Evolutionary conservation across 2,113 vertebrate genomes (phyloP), one percentile per base, ranked within the genome.

Genomic region (Stegostoma tigrinum): DNA sequence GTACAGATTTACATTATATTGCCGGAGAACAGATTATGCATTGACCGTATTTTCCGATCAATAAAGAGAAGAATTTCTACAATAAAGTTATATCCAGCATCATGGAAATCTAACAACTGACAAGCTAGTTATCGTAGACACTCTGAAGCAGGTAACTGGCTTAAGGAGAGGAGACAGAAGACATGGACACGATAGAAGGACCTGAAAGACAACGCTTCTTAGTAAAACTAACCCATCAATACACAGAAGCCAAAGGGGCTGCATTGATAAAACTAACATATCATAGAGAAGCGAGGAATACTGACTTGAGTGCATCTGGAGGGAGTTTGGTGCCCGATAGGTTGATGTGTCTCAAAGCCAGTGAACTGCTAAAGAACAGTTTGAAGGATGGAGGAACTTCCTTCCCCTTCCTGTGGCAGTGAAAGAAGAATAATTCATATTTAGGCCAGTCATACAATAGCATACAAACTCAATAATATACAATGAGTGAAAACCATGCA

Each of bases 241-340:
- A 61, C 30, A 34, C 19, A n/a, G 87, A 90, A 90, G 52, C 48
- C 30, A 90, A 61, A 64, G 87, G 34, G 12, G 30, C 87, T 61
- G 30, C 14, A 90, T 61, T 90, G 87, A 19, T 52, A 64, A 52
- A 96, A n/a, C 30, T 21, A 91, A 72, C 14, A 5, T 70, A 67
- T 27, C 27, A 96, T 42, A 70, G 42, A 48, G 38, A 70, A 34
- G 67, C 48, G 70, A 95, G 30, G 90, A 70, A 24, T 68, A 96
- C 98, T 99, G 97, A 99, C 99, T 99, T 99, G 95, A 99, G 97
- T 96, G 98, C 98, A 96, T 99, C 99, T 24, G 99, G 98, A 30
- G 98, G 97, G 93, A 99, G 98, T 97, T 98, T 99, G 96, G 99
- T 99, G 97, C 99, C 99, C 0, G 99, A 99, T 97, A 99, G 97